phyloP scores from a whole-genome alignment of 1,140 invertebrate genomes.

The Stenopsyche tienmushanensis region DNA sequence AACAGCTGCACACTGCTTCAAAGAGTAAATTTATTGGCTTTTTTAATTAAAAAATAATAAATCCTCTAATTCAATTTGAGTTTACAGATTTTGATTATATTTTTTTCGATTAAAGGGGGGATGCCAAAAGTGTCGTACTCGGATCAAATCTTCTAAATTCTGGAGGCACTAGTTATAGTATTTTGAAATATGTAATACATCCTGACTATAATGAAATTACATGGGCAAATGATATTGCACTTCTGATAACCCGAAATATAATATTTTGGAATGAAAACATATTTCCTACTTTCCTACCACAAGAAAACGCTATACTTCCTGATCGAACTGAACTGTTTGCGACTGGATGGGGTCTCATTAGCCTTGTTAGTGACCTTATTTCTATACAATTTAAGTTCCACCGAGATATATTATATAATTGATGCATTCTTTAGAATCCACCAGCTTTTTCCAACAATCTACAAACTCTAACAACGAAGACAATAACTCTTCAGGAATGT shows the following conservation, averaged over 20 bases:
- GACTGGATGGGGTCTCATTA: too few species aligned
- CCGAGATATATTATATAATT: too few species aligned
- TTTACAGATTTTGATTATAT: too few species aligned
- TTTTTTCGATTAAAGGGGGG: background rate
- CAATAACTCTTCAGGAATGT: background rate
- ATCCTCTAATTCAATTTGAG: too few species aligned
- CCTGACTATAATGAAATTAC: background rate
- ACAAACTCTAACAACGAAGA: background rate
- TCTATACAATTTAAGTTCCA: too few species aligned
- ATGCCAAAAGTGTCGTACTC: background rate
- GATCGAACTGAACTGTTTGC: too few species aligned
- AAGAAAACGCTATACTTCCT: background rate
- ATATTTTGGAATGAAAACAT: background rate
- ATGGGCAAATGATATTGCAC: background rate
- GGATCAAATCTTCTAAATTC: background rate
- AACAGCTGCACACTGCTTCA: slow-evolving; percentile 58
- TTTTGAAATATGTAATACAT: background rate
- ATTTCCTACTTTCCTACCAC: background rate
- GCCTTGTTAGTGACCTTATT: too few species aligned
- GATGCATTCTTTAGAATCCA: too few species aligned
- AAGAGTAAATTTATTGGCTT: background rate
- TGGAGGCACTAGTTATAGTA: background rate
- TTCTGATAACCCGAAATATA: background rate
- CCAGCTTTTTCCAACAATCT: too few species aligned
- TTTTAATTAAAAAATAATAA: background rate